Conservation (phyloP, 37 sponge, comb jelly and placozoan species). For the Tethya wilhelma region DNA sequence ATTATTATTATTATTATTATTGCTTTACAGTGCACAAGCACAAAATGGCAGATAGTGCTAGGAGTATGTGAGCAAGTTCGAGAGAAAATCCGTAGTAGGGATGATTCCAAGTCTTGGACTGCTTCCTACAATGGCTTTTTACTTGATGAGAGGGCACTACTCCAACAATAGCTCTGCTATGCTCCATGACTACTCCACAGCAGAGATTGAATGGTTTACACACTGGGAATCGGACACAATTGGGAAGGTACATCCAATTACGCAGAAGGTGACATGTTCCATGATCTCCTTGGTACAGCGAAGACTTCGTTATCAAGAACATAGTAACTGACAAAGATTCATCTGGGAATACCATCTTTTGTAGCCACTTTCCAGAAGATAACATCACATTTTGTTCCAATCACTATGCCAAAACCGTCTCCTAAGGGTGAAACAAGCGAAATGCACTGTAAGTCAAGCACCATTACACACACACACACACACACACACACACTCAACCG, state of each 20-base stretch:
- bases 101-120: too few species aligned
- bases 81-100: too few species aligned
- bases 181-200: conserved; percentile 8
- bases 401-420: conserved; percentile 17
- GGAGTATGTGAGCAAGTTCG: too few species aligned
- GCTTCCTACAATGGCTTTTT: too few species aligned
- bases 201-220: neutral
- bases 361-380: conserved; percentile 10
- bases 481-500: too few species aligned
- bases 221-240: neutral
- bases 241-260: conserved; percentile 12
- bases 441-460: neutral
- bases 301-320: conserved; percentile 2
- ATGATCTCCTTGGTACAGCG: neutral
- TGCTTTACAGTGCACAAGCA: too few species aligned
- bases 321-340: conserved; percentile 21
- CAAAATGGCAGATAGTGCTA: too few species aligned
- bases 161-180: conserved; percentile 12
- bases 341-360: conserved; percentile 18
- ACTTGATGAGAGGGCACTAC: neutral
- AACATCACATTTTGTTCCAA: conserved; percentile 20
- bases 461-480: neutral
- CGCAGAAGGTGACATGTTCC: conserved; percentile 11
- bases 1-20: too few species aligned
- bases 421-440: neutral